Conservation (phyloP, 2,797 vertebrate genomes). For the Tinamus major region DNA sequence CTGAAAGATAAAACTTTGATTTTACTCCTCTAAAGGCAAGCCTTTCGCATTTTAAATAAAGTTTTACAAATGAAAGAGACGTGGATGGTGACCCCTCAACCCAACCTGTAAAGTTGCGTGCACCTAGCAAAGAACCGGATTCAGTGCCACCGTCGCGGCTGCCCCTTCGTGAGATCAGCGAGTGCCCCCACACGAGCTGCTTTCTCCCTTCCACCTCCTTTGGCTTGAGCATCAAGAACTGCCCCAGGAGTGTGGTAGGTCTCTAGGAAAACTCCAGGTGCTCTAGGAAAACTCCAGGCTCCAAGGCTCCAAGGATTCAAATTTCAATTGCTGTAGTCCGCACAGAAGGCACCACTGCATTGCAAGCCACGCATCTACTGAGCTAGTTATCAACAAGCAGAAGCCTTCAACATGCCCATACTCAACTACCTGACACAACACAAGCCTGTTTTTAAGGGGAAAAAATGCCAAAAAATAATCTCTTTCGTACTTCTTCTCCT, state of each 20-base stretch:
- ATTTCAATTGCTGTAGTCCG: neutral
- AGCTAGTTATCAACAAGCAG: neutral
- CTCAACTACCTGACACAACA: neutral
- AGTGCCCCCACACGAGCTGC: neutral
- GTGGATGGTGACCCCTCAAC: neutral
- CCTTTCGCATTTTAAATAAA: neutral
- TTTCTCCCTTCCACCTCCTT: neutral
- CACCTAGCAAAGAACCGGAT: neutral
- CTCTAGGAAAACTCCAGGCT: neutral
- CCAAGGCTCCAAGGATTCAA: neutral
- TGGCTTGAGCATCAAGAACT: neutral
- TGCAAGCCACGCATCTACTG: neutral
- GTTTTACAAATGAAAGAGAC: neutral
- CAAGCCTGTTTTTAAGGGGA: neutral
- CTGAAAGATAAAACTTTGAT: neutral
- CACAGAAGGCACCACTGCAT: neutral
- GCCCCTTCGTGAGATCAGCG: neutral
- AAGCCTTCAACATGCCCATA: neutral
- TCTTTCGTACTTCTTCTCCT: fast-evolving
- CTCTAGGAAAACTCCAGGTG: neutral
- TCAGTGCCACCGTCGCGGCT: neutral
- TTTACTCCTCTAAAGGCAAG: neutral
- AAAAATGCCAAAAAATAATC: neutral
- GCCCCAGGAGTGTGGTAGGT: neutral
- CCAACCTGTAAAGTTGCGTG: neutral